These are phyloP conservation scores for Apoda limacodes DNA, from an alignment of 2,888 invertebrate species.

Conservation along the genomic window DNA sequence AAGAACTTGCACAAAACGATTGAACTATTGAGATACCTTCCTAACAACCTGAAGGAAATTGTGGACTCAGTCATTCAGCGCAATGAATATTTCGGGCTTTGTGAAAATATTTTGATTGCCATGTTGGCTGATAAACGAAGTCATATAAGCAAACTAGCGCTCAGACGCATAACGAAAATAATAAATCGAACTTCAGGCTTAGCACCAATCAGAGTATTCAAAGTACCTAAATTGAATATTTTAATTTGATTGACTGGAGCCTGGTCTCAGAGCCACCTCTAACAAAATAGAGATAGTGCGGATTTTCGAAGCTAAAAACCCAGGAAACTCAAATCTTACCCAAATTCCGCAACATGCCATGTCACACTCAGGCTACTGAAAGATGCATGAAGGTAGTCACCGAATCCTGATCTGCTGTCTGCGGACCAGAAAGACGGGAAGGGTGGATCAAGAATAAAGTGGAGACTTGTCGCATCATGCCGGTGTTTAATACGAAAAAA, in stretches of 20 bases:
- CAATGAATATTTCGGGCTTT: too few relatives aligned
- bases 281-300: conserved; percentile 1
- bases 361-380: conserved; percentile 9
- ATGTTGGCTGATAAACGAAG: conserved; percentile 1
- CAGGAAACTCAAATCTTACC: conserved; percentile 2
- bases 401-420: conserved; percentile 6
- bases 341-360: conserved; percentile 6
- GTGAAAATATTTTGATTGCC: too few relatives aligned
- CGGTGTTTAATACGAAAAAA: conserved; percentile 5
- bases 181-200: conserved; percentile 1
- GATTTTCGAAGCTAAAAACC: neutral
- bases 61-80: too few relatives aligned
- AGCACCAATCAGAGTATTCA: conserved; percentile 2
- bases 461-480: conserved; percentile 3
- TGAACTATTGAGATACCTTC: too few relatives aligned
- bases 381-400: conserved; percentile 10
- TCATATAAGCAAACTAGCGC: conserved; percentile 4
- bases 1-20: too few relatives aligned
- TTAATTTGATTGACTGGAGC: conserved; percentile 11
- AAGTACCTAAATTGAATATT: conserved; percentile 7
- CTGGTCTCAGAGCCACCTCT: conserved; percentile 7
- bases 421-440: too few relatives aligned
- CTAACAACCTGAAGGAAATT: too few relatives aligned
- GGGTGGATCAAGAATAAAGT: conserved; percentile 3
- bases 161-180: conserved; percentile 3